Base-by-base conservation (phyloP, 2,113 vertebrate genomes). In the Podarcis muralis region DNA sequence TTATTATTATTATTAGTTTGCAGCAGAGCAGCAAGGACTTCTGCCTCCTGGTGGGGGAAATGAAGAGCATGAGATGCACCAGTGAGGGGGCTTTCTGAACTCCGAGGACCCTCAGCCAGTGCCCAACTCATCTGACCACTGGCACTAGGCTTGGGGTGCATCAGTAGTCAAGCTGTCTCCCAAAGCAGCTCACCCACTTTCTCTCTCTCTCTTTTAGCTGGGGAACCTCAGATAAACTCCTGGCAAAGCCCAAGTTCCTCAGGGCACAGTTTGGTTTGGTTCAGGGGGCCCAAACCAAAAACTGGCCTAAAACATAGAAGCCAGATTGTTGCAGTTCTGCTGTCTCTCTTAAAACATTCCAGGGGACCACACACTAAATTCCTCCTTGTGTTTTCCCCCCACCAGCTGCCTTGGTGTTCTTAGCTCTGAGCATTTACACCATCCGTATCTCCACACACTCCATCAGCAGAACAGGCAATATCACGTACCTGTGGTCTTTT, bases 341-440 rank as follows among this genome's bases (percentile, higher is more conserved):
- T 23, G 25, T 48, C 6, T 30, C 82, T 84, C 13, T 57, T 15
- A 20, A 30, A 37, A 27, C 7, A 2, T 69, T 25, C 35, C 18
- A 22, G 48, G 32, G 18, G 15, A 9, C 4, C 12, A 3, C 11
- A 13, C 18, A 20, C 53, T 87, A 25, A 87, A 22, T 2, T 1
- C 57, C 5, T 74, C 18, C n/a, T 37, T 32, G 3, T 88, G 13
- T 53, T 69, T 79, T 71, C 40, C 72, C 48, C 62, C 48, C 40
- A 2, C 66, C 81, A 88, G 87, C 72, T 66, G 82, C 81, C 81
- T 78, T 84, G 74, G 81, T 84, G 40, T 57, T 84, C 22, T 35
- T 88, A 20, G 81, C 72, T 6, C 6, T 77, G 43, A 88, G 74
- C 9, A 35, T 88, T 69, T 88, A 88, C 62, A 88, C 81, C 81